A percentile compares a stretch with the other conserved stretches of the same genome.
Conservation (phyloP, 2,888 invertebrate genomes). For the Morpho deidamia region DNA sequence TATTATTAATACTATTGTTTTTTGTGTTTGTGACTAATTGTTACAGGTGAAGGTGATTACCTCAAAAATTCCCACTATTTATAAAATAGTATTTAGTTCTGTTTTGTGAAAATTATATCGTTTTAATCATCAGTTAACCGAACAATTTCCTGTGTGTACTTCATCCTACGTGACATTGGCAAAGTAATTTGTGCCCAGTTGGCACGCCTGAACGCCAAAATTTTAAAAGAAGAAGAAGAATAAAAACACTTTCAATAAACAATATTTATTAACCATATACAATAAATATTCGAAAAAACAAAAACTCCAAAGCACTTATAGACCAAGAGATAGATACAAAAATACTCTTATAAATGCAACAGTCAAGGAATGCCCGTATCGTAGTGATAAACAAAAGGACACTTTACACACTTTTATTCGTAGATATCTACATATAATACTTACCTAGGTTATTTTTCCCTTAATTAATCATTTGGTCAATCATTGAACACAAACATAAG, state of each 20-base stretch:
- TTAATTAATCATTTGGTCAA: background rate
- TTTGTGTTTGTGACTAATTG: too few species aligned
- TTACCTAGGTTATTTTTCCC: background rate
- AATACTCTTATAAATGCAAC: slow-evolving; percentile 22
- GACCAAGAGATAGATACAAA: slow-evolving; percentile 12
- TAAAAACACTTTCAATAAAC: background rate
- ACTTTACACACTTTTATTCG: slow-evolving; percentile 5
- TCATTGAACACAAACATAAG: background rate
- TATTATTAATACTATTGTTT: too few species aligned
- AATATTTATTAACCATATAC: slow-evolving; percentile 18
- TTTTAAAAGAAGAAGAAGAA: too few species aligned
- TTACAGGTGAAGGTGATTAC: too few species aligned
- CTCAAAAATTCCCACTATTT: too few species aligned
- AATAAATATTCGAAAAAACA: slow-evolving; percentile 29
- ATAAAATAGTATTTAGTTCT: too few species aligned
- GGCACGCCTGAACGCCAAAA: too few species aligned
- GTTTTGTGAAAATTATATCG: too few species aligned
- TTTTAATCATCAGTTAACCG: too few species aligned
- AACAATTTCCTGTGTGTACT: too few species aligned
- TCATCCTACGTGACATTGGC: too few species aligned
- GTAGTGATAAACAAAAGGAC: slow-evolving; percentile 7
- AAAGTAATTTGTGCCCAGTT: too few species aligned
- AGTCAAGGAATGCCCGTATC: slow-evolving; percentile 13
- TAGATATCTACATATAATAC: background rate
- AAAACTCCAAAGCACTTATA: slow-evolving; percentile 10